phyloP scores from a whole-genome alignment of 1,140 invertebrate species.

The Drosophila repletoides region DNA sequence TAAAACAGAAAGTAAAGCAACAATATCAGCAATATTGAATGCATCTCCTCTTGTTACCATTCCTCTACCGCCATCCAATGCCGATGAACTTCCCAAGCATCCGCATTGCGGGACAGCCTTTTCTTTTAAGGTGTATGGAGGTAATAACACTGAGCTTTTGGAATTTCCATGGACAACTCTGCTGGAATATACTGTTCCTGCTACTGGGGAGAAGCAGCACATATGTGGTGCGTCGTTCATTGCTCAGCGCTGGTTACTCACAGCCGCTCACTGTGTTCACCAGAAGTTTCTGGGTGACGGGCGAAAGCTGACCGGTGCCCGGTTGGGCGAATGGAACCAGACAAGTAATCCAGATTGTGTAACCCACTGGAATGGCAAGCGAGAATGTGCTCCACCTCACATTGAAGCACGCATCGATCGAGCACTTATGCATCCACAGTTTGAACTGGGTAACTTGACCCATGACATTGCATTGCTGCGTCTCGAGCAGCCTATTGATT shows the following conservation, averaged over 20 bases:
- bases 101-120: conserved; percentile 57
- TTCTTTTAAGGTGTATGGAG: conserved; percentile 37
- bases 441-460: conserved; percentile 5
- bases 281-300: conserved; percentile 82
- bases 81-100: conserved; percentile 41
- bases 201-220: conserved; percentile 38
- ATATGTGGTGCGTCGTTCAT: conserved; percentile 85
- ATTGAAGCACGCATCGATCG: conserved; percentile 85
- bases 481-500: conserved; percentile 84
- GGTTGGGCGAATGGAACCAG: conserved; percentile 76
- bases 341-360: conserved; percentile 64
- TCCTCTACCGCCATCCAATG: neutral
- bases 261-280: conserved; percentile 84
- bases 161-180: conserved; percentile 69
- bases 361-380: conserved; percentile 1
- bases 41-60: neutral
- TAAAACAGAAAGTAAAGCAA: neutral
- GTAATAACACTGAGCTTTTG: conserved; percentile 26
- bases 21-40: no score
- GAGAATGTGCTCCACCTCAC: conserved; percentile 83
- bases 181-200: conserved; percentile 37
- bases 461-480: conserved; percentile 91
- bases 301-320: conserved; percentile 79
- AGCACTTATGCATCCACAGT: conserved; percentile 35
- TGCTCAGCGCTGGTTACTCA: conserved; percentile 83